phyloP scores from a whole-genome alignment of 2,888 invertebrate genomes.

The Synergus gifuensis region DNA sequence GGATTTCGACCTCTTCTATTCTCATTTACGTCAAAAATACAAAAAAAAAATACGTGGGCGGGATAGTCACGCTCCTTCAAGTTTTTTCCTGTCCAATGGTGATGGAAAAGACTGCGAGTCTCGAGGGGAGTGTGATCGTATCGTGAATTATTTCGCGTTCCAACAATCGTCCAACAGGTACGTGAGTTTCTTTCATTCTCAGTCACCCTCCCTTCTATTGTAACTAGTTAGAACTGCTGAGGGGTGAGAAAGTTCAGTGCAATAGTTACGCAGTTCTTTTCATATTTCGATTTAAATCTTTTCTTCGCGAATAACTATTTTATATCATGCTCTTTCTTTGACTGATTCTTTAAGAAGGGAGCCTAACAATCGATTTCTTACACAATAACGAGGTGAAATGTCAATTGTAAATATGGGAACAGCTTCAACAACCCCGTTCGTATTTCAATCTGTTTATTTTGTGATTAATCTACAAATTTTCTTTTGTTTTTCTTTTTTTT shows the following conservation, averaged over 20 bases:
- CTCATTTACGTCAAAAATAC: background rate
- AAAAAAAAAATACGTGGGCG: background rate
- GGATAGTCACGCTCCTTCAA: slow-evolving; percentile 9
- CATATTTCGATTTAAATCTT: background rate
- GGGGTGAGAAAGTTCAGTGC: slow-evolving; percentile 24
- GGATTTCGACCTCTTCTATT: background rate
- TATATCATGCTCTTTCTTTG: background rate
- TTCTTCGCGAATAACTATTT: background rate
- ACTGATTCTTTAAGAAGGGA: background rate
- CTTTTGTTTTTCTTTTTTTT: too few species aligned
- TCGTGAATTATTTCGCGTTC: slow-evolving; percentile 34
- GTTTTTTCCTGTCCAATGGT: slow-evolving; percentile 35
- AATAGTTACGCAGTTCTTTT: slow-evolving; percentile 9
- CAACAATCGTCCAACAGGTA: slow-evolving; percentile 36
- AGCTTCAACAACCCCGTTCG: background rate
- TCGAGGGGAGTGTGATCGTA: slow-evolving; percentile 29
- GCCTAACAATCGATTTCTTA: background rate
- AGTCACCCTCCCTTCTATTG: slow-evolving; percentile 15
- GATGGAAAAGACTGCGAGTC: slow-evolving; percentile 27
- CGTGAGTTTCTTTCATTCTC: slow-evolving; percentile 30
- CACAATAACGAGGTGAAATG: background rate
- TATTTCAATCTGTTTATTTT: background rate
- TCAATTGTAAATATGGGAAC: background rate
- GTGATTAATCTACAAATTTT: background rate
- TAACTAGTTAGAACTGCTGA: slow-evolving; percentile 4